A percentile compares a stretch with the other conserved stretches of the same genome.
phyloP scores from a whole-genome alignment of 2,113 vertebrate genomes.

The Rattus rattus region DNA sequence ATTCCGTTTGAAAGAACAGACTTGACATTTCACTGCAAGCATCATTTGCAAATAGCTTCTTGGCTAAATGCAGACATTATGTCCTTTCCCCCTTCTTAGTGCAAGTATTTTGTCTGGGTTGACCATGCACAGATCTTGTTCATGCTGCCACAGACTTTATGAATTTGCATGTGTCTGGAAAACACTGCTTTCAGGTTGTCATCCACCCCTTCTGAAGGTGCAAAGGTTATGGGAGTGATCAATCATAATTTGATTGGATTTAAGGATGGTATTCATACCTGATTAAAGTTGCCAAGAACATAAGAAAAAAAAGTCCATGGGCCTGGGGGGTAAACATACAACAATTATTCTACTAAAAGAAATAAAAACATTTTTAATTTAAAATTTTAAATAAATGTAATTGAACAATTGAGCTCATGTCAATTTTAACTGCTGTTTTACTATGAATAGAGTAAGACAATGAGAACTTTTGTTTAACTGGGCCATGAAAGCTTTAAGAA shows the following conservation, averaged over 20 bases:
- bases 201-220: not conserved
- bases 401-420: not conserved
- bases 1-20: not conserved
- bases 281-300: not conserved
- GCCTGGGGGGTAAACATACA: not conserved
- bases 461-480: slow-evolving; percentile 1
- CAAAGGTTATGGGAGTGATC: not conserved
- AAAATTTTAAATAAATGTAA: not conserved
- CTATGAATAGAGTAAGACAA: not conserved
- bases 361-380: not conserved
- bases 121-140: not conserved
- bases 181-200: not conserved
- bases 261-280: not conserved
- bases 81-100: not conserved
- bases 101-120: not conserved
- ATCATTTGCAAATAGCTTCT: not conserved
- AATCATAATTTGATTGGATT: not conserved
- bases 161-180: not conserved
- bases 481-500: not conserved
- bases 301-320: not conserved
- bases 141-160: not conserved
- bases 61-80: not conserved
- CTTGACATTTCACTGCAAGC: not conserved
- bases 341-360: not conserved
- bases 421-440: not conserved